A percentile compares a stretch with the other conserved stretches of the same genome.
Evolutionary conservation across 1,140 invertebrate genomes (phyloP).

Genomic region (Phymorhynchus buccinoides): DNA sequence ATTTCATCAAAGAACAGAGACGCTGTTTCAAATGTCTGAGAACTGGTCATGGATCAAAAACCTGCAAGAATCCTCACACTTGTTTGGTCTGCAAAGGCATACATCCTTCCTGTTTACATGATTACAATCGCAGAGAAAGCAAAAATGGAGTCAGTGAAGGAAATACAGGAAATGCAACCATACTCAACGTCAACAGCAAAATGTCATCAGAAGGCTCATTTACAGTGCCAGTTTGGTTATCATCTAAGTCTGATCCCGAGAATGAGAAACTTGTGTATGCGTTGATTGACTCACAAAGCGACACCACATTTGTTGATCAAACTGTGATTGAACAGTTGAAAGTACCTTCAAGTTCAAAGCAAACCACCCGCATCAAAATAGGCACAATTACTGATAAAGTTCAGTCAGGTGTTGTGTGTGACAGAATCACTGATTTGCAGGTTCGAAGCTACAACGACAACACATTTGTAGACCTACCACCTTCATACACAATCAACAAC

Average conservation of each 20-base stretch:
- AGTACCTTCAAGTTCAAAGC: not conserved
- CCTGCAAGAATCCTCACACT: not conserved
- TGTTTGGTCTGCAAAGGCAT: not conserved
- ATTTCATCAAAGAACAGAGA: not conserved
- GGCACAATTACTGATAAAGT: not conserved
- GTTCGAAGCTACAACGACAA: not conserved
- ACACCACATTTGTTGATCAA: not conserved
- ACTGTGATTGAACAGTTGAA: not conserved
- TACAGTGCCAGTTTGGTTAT: too few relatives aligned
- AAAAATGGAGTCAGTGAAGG: too few relatives aligned
- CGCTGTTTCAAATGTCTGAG: conserved; percentile 16
- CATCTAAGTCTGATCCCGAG: too few relatives aligned
- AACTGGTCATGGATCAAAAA: not conserved
- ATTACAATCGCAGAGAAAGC: not conserved
- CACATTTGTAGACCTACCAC: conserved; percentile 13
- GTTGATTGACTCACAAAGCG: not conserved
- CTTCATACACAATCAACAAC: not conserved
- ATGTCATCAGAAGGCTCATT: not conserved
- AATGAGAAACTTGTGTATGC: too few relatives aligned
- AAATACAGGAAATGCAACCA: not conserved
- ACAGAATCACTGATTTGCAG: not conserved
- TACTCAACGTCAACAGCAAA: not conserved
- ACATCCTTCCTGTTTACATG: not conserved
- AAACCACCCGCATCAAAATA: not conserved
- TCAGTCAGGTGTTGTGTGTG: not conserved